phyloP scores from a whole-genome alignment of 2,113 vertebrate genomes.

The Morone chrysops region DNA sequence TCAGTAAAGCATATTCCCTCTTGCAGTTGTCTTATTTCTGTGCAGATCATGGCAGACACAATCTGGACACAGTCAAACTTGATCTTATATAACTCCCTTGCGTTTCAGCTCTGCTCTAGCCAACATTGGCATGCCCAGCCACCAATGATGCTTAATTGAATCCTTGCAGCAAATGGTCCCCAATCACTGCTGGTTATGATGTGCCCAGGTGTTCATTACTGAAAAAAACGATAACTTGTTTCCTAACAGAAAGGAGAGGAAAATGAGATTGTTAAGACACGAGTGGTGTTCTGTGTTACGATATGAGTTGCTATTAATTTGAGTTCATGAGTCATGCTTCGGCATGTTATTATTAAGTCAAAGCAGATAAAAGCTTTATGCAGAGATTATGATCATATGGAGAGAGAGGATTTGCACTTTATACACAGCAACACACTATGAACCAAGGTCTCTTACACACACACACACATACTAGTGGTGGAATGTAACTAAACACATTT shows the following conservation, averaged over 20 bases:
- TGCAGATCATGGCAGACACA: conserved; percentile 32
- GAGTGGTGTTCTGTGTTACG: conserved; percentile 27
- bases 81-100: conserved; percentile 39
- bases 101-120: conserved; percentile 15
- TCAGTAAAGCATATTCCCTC: conserved; percentile 16
- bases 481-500: neutral
- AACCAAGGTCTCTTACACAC: neutral
- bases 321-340: conserved; percentile 4
- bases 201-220: conserved; percentile 63
- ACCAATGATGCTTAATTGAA: conserved; percentile 53
- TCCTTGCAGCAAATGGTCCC: conserved; percentile 54
- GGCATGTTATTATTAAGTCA: neutral
- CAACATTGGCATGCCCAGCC: conserved; percentile 28
- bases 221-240: conserved; percentile 51
- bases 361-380: conserved; percentile 20
- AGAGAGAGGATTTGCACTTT: neutral
- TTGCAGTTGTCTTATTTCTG: conserved; percentile 32
- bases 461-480: neutral
- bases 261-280: conserved; percentile 30
- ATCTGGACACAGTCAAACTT: conserved; percentile 50
- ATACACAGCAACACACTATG: neutral
- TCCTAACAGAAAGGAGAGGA: neutral
- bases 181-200: conserved; percentile 46
- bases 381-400: neutral
- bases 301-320: conserved; percentile 33